These are phyloP conservation scores for Crotalus tigris DNA, from an alignment of 2,113 vertebrate genomes.

Conservation along the genomic window DNA sequence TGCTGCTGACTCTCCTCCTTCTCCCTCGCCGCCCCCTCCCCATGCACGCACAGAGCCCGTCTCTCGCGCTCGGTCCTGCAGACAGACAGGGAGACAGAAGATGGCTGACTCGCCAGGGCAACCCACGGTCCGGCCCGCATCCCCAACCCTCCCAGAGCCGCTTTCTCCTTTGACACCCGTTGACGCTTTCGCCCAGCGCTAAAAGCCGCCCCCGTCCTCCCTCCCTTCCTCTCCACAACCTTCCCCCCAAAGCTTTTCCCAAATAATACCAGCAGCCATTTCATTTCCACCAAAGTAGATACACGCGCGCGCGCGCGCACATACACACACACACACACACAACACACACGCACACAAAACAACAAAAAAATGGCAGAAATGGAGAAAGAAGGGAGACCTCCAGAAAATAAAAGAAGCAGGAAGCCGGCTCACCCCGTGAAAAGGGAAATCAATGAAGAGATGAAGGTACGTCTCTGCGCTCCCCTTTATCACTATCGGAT, in stretches of 20 bases:
- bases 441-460: constrained; percentile 97
- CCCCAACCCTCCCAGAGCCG: constrained; percentile 51
- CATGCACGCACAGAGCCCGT: constrained; percentile 31
- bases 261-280: constrained; percentile 77
- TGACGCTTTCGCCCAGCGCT: constrained; percentile 43
- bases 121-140: constrained; percentile 54
- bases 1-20: not conserved
- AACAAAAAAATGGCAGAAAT: constrained; percentile 84
- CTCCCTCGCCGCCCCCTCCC: constrained; percentile 46
- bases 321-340: too few relatives aligned
- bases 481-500: not conserved
- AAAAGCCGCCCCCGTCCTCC: constrained; percentile 27
- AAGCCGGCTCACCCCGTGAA: constrained; percentile 94
- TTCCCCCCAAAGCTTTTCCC: constrained; percentile 44
- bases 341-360: not conserved
- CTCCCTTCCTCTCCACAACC: constrained; percentile 49
- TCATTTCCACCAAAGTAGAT: constrained; percentile 74
- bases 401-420: constrained; percentile 98
- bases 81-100: constrained; percentile 79
- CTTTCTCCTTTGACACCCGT: constrained; percentile 35
- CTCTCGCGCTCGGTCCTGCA: constrained; percentile 39
- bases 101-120: constrained; percentile 81
- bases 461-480: constrained; percentile 85
- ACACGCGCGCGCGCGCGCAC: constrained; percentile 23
- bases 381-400: constrained; percentile 99